phyloP scores from a whole-genome alignment of 2,113 vertebrate genomes.

The Oncorhynchus mykiss region DNA sequence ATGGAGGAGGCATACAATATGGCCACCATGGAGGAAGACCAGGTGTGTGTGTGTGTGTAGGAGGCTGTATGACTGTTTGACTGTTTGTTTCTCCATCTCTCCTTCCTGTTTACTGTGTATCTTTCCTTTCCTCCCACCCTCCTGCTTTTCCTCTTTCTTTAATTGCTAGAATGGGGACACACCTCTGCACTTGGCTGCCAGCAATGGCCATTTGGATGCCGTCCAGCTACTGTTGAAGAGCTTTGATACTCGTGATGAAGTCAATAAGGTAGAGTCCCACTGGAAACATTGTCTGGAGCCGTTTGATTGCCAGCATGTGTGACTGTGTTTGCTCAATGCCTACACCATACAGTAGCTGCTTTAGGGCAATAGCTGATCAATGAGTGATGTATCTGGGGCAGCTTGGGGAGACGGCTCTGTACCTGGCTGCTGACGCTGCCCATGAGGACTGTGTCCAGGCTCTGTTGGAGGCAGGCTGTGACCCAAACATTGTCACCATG shows the following conservation, averaged over 20 bases:
- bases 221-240: constrained; percentile 76
- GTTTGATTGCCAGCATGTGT: constrained; percentile 23
- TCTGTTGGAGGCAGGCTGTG: constrained; percentile 80
- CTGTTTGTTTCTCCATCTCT: too few relatives aligned
- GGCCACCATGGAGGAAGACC: constrained; percentile 81
- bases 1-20: constrained; percentile 74
- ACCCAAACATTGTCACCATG: constrained; percentile 77
- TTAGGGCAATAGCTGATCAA: background rate
- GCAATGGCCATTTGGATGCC: constrained; percentile 74
- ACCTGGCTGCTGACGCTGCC: constrained; percentile 75
- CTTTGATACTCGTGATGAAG: constrained; percentile 77
- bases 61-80: background rate
- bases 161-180: constrained; percentile 81
- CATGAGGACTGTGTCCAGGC: constrained; percentile 79
- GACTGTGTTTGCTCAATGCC: constrained; percentile 34
- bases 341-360: constrained; percentile 20
- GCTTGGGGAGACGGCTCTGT: constrained; percentile 85
- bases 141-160: constrained; percentile 40
- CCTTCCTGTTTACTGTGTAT: too few relatives aligned
- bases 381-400: constrained; percentile 41
- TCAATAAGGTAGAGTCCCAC: constrained; percentile 77
- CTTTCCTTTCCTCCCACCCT: background rate
- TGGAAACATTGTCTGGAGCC: constrained; percentile 33
- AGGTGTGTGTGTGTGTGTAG: constrained; percentile 50
- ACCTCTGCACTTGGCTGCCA: constrained; percentile 85